A percentile compares a stretch with the other conserved stretches of the same genome.
Evolutionary conservation across 2,888 invertebrate genomes (phyloP).

Genomic region (Oxyscelio sp.): DNA sequence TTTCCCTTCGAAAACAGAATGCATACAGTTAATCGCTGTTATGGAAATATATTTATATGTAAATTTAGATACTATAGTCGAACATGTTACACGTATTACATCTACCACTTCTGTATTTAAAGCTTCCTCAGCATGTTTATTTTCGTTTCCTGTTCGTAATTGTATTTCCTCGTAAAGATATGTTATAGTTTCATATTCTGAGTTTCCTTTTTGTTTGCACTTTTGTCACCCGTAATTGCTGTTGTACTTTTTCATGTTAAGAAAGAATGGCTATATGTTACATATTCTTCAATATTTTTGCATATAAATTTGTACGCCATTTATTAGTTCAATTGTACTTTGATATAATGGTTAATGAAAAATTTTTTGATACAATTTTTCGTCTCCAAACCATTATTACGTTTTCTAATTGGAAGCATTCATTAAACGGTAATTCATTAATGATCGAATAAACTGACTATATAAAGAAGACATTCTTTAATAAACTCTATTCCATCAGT

Average conservation of each 20-base stretch:
- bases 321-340: slow-evolving; percentile 50
- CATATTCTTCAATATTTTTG: too few species aligned
- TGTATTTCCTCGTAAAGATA: too few species aligned
- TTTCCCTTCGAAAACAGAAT: too few species aligned
- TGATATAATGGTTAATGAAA: slow-evolving; percentile 25
- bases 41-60: too few species aligned
- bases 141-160: slow-evolving; percentile 4
- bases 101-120: too few species aligned
- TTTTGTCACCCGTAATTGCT: slow-evolving; percentile 55
- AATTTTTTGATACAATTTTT: slow-evolving; percentile 38
- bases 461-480: slow-evolving; percentile 39
- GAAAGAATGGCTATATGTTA: slow-evolving; percentile 58
- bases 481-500: slow-evolving; percentile 62
- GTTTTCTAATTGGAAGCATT: slow-evolving; percentile 53
- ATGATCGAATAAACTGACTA: slow-evolving; percentile 18
- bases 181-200: too few species aligned
- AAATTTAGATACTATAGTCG: too few species aligned
- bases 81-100: too few species aligned
- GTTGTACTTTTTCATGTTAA: slow-evolving; percentile 59
- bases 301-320: too few species aligned
- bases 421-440: slow-evolving; percentile 50
- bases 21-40: too few species aligned
- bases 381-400: slow-evolving; percentile 42
- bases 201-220: slow-evolving; percentile 28
- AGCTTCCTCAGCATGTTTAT: background rate